phyloP scores from a whole-genome alignment of 2,797 vertebrate genomes.

The Crocodylus rhombifer region DNA sequence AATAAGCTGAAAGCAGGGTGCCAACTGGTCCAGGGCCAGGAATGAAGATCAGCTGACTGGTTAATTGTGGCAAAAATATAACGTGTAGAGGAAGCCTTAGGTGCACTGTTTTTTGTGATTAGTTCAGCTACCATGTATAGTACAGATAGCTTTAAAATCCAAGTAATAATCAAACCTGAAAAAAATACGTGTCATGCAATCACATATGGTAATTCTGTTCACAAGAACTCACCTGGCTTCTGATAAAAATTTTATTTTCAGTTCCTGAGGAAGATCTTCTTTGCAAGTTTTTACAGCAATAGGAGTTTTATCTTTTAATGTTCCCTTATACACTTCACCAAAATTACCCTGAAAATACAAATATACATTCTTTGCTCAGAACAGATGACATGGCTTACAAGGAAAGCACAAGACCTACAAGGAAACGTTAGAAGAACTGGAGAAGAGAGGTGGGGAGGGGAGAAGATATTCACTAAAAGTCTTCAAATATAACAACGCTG shows the following conservation, averaged over 20 bases:
- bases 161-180: neutral
- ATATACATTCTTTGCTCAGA: neutral
- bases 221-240: conserved; percentile 90
- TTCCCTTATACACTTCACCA: conserved; percentile 96
- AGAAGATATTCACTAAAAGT: too few species aligned
- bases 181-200: neutral
- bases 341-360: conserved; percentile 92
- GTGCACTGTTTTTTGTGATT: neutral
- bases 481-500: too few species aligned
- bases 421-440: too few species aligned
- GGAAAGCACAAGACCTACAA: too few species aligned
- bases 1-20: too few species aligned
- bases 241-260: conserved; percentile 98
- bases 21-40: too few species aligned
- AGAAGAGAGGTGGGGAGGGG: too few species aligned
- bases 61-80: neutral
- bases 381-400: too few species aligned
- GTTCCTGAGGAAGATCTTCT: conserved; percentile 96
- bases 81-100: neutral
- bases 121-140: neutral
- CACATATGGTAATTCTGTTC: conserved; percentile 10
- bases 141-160: neutral
- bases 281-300: conserved; percentile 99
- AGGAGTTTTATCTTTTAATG: conserved; percentile 91
- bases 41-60: too few species aligned